Evolutionary conservation across 2,888 invertebrate species (phyloP), one percentile per base, ranked within the genome.

Genomic region (Drosophila borborema): DNA sequence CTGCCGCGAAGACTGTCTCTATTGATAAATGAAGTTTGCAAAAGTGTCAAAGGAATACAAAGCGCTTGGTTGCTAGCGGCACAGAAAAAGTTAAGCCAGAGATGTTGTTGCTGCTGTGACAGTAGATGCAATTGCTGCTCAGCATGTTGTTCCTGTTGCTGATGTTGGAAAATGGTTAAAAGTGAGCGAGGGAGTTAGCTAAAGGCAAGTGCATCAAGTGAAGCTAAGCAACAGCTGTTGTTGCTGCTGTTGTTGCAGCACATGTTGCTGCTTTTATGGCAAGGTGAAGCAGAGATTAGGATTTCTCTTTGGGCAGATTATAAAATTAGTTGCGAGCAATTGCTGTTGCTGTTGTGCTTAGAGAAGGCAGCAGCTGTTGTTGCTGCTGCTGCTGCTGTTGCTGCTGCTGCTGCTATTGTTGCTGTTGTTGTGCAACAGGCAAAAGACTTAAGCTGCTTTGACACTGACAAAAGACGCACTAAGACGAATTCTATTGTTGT

Each of bases 311-410:
- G 3, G 4, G 14, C 28, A 34, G n/a, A 0, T n/a, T 2, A 12
- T 8, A 8, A 51, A 14, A 20, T 20, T 51, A 8, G 34, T 0
- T 7, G 34, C 7, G 7, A 16, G 10, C 23, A 31, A 36, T 36
- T 36, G 34, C 51, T 20, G 51, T n/a, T 49, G 55, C 40, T 41
- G 34, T 20, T 36, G 34, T n/a, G 34, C 18, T 36, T 6, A 12
- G 10, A 18, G 10, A 23, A 23, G 49, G 34, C 49, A 49, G n/a
- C 43, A 45, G 18, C 43, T 38, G 65, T 45, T 51, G 64, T 18
- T 23, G 55, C 14, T 43, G 43, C 14, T 34, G 34, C 10, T 55
- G 40, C 16, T 18, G 40, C 16, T 18, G 31, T 10, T 12, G 10
- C 36, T 3, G 9, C 12, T n/a, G 23, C 23, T 54, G 38, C 45